Evolutionary conservation across 2,888 invertebrate genomes (phyloP).

Genomic region (Morpho achilles): DNA sequence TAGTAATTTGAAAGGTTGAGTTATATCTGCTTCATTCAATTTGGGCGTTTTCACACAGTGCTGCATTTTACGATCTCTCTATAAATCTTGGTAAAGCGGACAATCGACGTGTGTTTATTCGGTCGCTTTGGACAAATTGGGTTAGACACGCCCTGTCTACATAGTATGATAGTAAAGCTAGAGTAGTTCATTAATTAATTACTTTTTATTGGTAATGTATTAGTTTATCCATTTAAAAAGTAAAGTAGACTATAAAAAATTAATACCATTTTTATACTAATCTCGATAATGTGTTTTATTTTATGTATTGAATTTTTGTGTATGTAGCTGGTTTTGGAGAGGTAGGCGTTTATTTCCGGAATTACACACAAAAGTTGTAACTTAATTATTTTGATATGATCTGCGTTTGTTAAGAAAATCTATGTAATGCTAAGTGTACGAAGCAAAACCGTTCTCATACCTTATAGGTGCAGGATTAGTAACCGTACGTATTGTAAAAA

Average conservation of each 20-base stretch:
- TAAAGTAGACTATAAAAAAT: not conserved
- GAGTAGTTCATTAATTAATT: constrained; percentile 25
- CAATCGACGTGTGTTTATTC: constrained; percentile 60
- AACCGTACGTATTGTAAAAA: not conserved
- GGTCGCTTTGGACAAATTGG: constrained; percentile 67
- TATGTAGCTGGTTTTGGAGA: too few relatives aligned
- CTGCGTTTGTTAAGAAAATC: not conserved
- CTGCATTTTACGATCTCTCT: constrained; percentile 53
- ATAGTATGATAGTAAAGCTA: constrained; percentile 60
- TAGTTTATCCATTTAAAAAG: not conserved
- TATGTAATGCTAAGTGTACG: not conserved
- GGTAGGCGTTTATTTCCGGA: too few relatives aligned
- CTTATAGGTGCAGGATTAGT: too few relatives aligned
- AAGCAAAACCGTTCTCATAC: too few relatives aligned
- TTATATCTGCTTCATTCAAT: constrained; percentile 30
- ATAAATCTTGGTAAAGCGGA: constrained; percentile 58
- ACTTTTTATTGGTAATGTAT: not conserved
- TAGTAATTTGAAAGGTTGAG: constrained; percentile 32
- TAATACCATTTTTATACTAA: not conserved
- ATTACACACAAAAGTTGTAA: not conserved
- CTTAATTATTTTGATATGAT: not conserved
- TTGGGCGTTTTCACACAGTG: constrained; percentile 21
- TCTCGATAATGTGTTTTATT: too few relatives aligned
- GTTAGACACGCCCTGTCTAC: constrained; percentile 58
- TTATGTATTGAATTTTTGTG: too few relatives aligned